A percentile compares a stretch with the other conserved stretches of the same genome.
Conservation (phyloP, 2,888 invertebrate genomes). For the Ptychoptera albimana region DNA sequence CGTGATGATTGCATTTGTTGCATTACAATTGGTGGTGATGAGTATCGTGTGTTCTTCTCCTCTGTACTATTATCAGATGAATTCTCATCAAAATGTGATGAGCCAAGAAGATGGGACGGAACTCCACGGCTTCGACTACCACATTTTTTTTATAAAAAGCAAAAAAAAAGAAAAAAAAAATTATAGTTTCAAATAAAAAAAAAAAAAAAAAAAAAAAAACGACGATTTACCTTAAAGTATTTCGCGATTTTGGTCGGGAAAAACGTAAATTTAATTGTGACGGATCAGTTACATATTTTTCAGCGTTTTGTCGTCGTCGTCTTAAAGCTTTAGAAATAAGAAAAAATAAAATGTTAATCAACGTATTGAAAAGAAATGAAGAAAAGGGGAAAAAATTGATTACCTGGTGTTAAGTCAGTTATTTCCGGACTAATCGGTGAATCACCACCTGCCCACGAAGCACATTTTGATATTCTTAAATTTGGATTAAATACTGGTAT, state of each 20-base stretch:
- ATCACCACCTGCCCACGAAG: constrained; percentile 44
- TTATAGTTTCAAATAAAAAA: too few species aligned
- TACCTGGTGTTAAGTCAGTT: constrained; percentile 41
- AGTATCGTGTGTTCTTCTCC: constrained; percentile 12
- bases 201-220: not conserved
- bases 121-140: constrained; percentile 34
- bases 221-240: constrained; percentile 23
- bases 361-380: not conserved
- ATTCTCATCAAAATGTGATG: constrained; percentile 20
- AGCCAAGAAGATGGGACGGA: constrained; percentile 31
- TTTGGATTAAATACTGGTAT: constrained; percentile 43
- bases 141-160: too few species aligned
- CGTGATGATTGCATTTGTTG: not conserved
- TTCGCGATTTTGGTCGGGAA: constrained; percentile 45
- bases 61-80: constrained; percentile 20
- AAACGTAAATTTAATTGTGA: constrained; percentile 68
- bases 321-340: constrained; percentile 41
- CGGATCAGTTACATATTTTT: constrained; percentile 75
- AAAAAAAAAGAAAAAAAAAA: too few species aligned
- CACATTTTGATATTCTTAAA: constrained; percentile 48
- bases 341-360: constrained; percentile 1
- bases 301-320: constrained; percentile 54
- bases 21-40: not conserved
- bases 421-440: constrained; percentile 24
- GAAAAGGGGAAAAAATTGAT: not conserved